Evolutionary conservation across 2,888 invertebrate genomes (phyloP), one percentile per base, ranked within the genome.

Genomic region (Pristionchus arcanus): DNA sequence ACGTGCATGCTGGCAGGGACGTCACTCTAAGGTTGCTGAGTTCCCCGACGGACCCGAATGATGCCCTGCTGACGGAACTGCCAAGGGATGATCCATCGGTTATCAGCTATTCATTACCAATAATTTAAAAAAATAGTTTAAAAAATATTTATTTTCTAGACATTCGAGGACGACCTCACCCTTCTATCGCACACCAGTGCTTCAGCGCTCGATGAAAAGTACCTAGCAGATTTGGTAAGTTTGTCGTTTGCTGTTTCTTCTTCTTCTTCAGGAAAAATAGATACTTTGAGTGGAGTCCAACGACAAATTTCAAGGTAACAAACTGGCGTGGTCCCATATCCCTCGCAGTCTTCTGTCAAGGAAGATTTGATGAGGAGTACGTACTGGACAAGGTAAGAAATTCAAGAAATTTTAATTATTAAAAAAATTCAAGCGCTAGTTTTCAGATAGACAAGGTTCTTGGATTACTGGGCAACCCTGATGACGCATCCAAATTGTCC

Each of bases 241-340:
- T 74, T 37, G 19, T 19, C 21, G 21, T 37, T 34, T 74, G 2
- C 21, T 74, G 37, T 21, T 37, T 13, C 28, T 34, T n/a, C 19
- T 16, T 16, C 11, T 19, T 71, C 71, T 15, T 31, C 13, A 31
- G n/a, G n/a, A n/a, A n/a, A n/a, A n/a, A n/a, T n/a, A n/a, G n/a
- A n/a, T n/a, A n/a, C n/a, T n/a, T n/a, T n/a, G n/a, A n/a, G n/a
- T n/a, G n/a, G n/a, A n/a, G n/a, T n/a, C n/a, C n/a, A n/a, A n/a
- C n/a, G n/a, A n/a, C n/a, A n/a, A n/a, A n/a, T n/a, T n/a, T n/a
- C n/a, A n/a, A 81, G 81, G 4, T 81, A 9, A n/a, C 21, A n/a
- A 81, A 81, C 49, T 81, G 81, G 81, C 81, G 81, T 19, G 81
- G 81, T 13, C 81, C 81, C 9, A 81, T 81, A 2, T 81, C 81